phyloP scores from a whole-genome alignment of 2,888 invertebrate species.

The Macroteleia sp. region DNA sequence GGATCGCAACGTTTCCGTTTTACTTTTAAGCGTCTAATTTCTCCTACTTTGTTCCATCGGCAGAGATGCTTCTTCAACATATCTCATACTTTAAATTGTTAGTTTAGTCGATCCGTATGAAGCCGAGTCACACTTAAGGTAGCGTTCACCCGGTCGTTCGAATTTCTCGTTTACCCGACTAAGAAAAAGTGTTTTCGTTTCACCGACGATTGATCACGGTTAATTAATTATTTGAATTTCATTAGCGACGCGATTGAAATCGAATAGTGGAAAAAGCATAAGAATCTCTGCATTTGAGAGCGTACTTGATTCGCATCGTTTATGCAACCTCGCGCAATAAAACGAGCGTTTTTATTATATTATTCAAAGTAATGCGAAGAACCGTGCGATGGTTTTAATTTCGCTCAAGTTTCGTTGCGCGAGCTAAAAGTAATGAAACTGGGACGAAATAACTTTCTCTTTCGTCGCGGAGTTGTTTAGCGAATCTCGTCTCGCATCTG shows the following conservation, averaged over 20 bases:
- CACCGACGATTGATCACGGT: neutral
- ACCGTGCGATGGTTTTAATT: constrained; percentile 44
- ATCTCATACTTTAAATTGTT: constrained; percentile 38
- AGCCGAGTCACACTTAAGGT: neutral
- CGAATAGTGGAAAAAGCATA: neutral
- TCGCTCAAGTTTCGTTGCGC: constrained; percentile 34
- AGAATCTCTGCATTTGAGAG: constrained; percentile 23
- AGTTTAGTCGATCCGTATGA: constrained; percentile 14
- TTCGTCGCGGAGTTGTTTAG: constrained; percentile 42
- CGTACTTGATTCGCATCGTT: constrained; percentile 36
- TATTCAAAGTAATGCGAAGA: constrained; percentile 27
- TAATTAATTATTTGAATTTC: constrained; percentile 41
- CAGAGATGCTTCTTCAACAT: constrained; percentile 15
- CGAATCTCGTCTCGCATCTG: constrained; percentile 65
- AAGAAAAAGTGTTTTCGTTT: too few relatives aligned
- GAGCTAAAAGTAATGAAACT: constrained; percentile 28
- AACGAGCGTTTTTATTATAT: constrained; percentile 34
- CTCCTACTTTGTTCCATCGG: constrained; percentile 24
- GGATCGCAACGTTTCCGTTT: constrained; percentile 65
- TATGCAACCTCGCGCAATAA: constrained; percentile 35
- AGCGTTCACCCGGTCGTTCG: neutral
- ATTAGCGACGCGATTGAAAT: constrained; percentile 5
- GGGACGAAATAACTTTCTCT: constrained; percentile 49
- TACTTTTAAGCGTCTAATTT: constrained; percentile 58
- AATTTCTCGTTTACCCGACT: neutral